Evolutionary conservation across 92 coral and sea anemone genomes (phyloP), one percentile per base, ranked within the genome.

Genomic region (Pocillopora meandrina): DNA sequence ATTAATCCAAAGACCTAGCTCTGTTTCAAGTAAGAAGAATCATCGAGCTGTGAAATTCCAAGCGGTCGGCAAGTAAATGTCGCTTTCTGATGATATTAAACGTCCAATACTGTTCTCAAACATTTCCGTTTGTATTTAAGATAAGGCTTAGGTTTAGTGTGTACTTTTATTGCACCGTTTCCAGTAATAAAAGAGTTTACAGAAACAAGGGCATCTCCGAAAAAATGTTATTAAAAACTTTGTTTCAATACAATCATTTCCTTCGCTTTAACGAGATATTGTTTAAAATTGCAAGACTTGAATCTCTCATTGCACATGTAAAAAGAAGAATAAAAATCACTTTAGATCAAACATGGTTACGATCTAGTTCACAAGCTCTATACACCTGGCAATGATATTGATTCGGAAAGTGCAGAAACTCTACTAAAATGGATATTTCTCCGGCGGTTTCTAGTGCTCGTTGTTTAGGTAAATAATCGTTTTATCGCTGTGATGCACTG

Each of bases 61-160:
- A 13, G 35, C 33, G 26, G 74, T 36, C 55, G 56, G 20, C 56
- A n/a, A 18, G 21, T 55, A 19, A 3, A 31, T 31, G 18, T 68
- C 72, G 42, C 72, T 68, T 68, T 68, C 19, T 68, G 72, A 47
- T 33, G n/a, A 26, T 13, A 67, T 10, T 26, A 21, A 65, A 13
- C 5, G 23, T 7, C 52, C 52, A 21, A 1, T 34, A 68, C 9
- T 15, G 74, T 1, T 34, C 56, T 16, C 1, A n/a, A 17, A n/a
- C 47, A 14, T 82, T 72, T 82, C 86, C 86, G 79, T 61, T 61
- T 61, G 71, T 59, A 63, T 65, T 74, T 74, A 26, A 73, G 80
- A 83, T 73, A 83, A 63, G 16, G 49, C 20, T 19, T 26, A 21
- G 57, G 72, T 49, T 11, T 19, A 58, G 79, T 55, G 52, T 20